Percentiles rank a stretch among this genome's conserved stretches.
phyloP scores from a whole-genome alignment of 2,888 invertebrate genomes.

The Notodromas monacha region DNA sequence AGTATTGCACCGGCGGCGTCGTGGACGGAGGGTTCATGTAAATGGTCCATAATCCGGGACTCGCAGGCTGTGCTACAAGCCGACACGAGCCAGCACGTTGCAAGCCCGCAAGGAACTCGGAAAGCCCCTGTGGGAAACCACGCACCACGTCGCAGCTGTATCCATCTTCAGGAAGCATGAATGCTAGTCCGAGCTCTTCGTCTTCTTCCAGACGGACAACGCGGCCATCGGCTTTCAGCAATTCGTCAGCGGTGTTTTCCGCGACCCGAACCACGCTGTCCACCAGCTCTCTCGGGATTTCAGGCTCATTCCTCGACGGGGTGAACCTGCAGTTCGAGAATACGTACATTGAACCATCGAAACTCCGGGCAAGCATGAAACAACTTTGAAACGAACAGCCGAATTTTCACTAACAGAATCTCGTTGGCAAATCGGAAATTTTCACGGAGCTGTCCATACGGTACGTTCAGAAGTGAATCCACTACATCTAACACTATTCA shows the following conservation, averaged over 20 bases:
- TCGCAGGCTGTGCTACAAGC: slow-evolving; percentile 57
- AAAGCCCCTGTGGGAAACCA: slow-evolving; percentile 34
- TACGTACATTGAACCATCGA: too few species aligned
- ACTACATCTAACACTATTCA: too few species aligned
- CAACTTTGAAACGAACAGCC: too few species aligned
- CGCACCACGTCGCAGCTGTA: slow-evolving; percentile 84
- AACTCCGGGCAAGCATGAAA: too few species aligned
- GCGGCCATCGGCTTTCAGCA: slow-evolving; percentile 58
- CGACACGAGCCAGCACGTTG: slow-evolving; percentile 58
- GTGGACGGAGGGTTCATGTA: slow-evolving; percentile 32
- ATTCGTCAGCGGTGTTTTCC: slow-evolving; percentile 59
- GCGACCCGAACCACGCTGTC: slow-evolving; percentile 32
- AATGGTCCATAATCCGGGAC: slow-evolving; percentile 77
- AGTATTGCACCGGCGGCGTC: too few species aligned
- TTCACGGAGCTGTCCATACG: too few species aligned
- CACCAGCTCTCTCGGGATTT: slow-evolving; percentile 26
- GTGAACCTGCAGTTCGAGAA: too few species aligned
- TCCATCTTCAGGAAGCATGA: slow-evolving; percentile 82
- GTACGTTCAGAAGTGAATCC: too few species aligned
- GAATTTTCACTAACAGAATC: too few species aligned
- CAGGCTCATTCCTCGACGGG: slow-evolving; percentile 25
- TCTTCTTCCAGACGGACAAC: slow-evolving; percentile 66
- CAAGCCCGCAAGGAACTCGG: slow-evolving; percentile 13
- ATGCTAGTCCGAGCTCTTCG: slow-evolving; percentile 45
- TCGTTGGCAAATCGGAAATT: too few species aligned